These are phyloP conservation scores for Gallinago paraguaiae DNA, from an alignment of 2,113 vertebrate species.

Conservation along the genomic window DNA sequence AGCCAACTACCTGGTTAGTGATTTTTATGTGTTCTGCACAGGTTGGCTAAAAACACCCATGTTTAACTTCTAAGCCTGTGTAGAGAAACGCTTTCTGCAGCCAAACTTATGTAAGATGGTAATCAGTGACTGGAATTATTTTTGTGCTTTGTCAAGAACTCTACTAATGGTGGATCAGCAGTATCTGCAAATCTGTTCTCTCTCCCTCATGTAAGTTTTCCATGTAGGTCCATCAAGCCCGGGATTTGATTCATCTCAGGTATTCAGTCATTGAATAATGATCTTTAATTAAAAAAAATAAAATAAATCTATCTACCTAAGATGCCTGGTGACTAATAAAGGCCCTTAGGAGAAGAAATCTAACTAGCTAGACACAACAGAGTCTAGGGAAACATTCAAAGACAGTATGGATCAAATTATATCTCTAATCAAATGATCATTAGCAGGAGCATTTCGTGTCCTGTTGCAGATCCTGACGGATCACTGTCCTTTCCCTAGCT, in stretches of 20 bases:
- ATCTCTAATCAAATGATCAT: constrained; percentile 33
- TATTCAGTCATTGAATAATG: not conserved
- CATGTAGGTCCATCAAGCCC: not conserved
- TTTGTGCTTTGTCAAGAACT: not conserved
- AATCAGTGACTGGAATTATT: not conserved
- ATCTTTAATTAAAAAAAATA: constrained; percentile 3
- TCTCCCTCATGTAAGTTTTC: not conserved
- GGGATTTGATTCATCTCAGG: not conserved
- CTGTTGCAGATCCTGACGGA: not conserved
- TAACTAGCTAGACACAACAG: constrained; percentile 5
- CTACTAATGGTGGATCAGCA: not conserved
- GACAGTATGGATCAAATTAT: not conserved
- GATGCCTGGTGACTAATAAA: not conserved
- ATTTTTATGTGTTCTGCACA: not conserved
- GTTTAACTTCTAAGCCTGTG: not conserved
- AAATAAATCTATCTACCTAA: not conserved
- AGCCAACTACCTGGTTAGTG: not conserved
- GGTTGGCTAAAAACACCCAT: not conserved
- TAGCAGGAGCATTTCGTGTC: not conserved
- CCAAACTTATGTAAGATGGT: not conserved
- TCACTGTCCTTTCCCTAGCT: constrained; percentile 15
- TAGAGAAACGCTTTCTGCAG: not conserved
- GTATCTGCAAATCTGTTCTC: not conserved
- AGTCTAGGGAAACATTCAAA: not conserved
- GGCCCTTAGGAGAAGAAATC: constrained; percentile 11